Evolutionary conservation across 1,140 invertebrate genomes (phyloP), one percentile per base, ranked within the genome.

Genomic region (Pectinophora gossypiella): DNA sequence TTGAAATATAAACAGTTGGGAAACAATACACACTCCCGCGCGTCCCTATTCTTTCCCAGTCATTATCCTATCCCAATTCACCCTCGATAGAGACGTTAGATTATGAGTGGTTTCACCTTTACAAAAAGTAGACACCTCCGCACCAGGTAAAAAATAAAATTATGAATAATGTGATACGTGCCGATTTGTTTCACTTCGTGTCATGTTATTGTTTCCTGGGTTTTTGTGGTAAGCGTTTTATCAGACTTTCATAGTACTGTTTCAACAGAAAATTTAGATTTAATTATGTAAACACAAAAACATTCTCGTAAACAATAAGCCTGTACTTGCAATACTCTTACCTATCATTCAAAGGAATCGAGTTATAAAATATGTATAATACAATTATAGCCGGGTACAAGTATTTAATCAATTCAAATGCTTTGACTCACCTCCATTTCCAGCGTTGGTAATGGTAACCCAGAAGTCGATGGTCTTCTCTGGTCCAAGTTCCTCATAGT

Each of bases 401-500:
- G n/a, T n/a, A n/a, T n/a, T n/a, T n/a, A n/a, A n/a, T n/a, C n/a
- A n/a, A n/a, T n/a, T n/a, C n/a, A n/a, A n/a, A n/a, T n/a, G n/a
- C n/a, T n/a, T 27, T 20, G 19, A 90, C 93, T 93, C 85, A 95
- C 94, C 94, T 89, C 93, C 92, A 82, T 93, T 93, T 89, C 94
- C 94, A 70, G 93, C 91, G 83, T 97, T 97, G 9, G 94, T 96
- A 64, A 97, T 97, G 19, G 95, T 97, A 12, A 98, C 96, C 96
- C 96, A 98, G 85, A 98, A 98, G 78, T 98, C 96, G 67, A 98
- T 97, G 1, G 95, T 97, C 82, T 98, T 98, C 84, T 98, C 96
- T 0, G 95, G 95, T n/a, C 96, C 96, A 2, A 98, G 83, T 69
- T 97, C 96, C 75, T 98, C 97, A 83, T 96, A 98, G 89, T 98